Evolutionary conservation across 1,140 invertebrate genomes (phyloP).

Genomic region (Lasioglossum baleicum): DNA sequence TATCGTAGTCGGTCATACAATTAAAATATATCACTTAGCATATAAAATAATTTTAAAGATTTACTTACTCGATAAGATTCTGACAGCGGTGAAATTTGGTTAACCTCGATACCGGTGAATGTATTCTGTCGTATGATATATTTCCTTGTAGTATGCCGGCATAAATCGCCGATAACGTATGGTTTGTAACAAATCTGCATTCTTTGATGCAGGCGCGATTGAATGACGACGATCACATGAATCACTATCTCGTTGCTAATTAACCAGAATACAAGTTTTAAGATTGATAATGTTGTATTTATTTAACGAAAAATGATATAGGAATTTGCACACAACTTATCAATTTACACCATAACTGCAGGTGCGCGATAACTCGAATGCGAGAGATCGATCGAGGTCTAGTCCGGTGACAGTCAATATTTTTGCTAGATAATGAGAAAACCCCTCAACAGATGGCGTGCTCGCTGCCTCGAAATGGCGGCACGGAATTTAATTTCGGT

Average conservation of each 20-base stretch:
- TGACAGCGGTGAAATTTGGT: background rate
- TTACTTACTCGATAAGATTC: conserved; percentile 23
- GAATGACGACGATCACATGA: background rate
- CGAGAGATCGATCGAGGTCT: conserved; percentile 30
- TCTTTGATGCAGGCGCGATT: conserved; percentile 18
- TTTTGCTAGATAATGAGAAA: background rate
- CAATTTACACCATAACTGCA: conserved; percentile 18
- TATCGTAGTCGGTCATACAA: background rate
- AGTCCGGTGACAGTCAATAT: conserved; percentile 6
- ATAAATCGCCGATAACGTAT: conserved; percentile 24
- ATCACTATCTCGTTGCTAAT: background rate
- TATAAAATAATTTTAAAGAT: background rate
- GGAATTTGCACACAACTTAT: background rate
- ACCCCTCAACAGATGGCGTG: conserved; percentile 20
- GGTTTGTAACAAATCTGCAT: conserved; percentile 19
- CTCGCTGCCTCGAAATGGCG: background rate
- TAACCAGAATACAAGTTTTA: background rate
- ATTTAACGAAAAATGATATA: too few species aligned
- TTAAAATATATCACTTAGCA: background rate
- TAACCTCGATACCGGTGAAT: conserved; percentile 9
- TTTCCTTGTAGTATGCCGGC: conserved; percentile 7
- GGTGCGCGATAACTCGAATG: background rate
- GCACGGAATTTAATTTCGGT: conserved; percentile 9
- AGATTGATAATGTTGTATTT: too few species aligned
- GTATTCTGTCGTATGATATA: background rate